Base-by-base conservation (phyloP, 2,113 vertebrate genomes). In the Pungitius pungitius region DNA sequence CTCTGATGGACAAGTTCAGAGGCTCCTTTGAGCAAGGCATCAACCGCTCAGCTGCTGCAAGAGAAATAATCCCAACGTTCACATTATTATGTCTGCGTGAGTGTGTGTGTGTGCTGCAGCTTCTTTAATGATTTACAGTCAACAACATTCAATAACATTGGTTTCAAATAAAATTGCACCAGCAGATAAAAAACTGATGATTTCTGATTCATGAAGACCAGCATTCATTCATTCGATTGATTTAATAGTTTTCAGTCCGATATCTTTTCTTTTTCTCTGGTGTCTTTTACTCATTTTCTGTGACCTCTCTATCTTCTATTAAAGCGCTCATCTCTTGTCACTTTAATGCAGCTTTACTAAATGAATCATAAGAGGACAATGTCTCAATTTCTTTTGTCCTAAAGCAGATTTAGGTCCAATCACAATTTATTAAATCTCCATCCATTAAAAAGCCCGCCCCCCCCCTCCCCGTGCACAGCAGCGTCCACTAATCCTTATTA, bases 351-450 rank as follows among this genome's bases (percentile, higher is more conserved):
- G 24, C 5, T 57, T 18, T 60, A 15, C 22, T 43, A 4, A 22
- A 4, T 33, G 20, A 33, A 58, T n/a, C 11, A 3, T 40, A 2
- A 49, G 65, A 45, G 12, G 39, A 60, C 5, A 9, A 24, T n/a
- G 61, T 33, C 39, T 58, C 20, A 51, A 30, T 33, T 15, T 57
- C 49, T 20, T 52, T 47, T 87, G 85, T 90, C 87, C 87, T 89
- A 94, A 94, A 96, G 95, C 93, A 94, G 96, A 96, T 97, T 96
- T 95, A 92, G 92, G 91, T 95, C 93, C 95, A 96, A 95, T 98
- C 92, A 91, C 90, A 92, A 95, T 97, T 97, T 97, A 94, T 94
- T 95, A 97, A 97, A 97, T 96, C 95, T 95, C 93, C 90, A 87
- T 92, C 95, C 95, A 95, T 95, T 94, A 91, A 95, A 94, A 94